Conservation (phyloP, 2,113 vertebrate species). For the Cynocephalus volans region DNA sequence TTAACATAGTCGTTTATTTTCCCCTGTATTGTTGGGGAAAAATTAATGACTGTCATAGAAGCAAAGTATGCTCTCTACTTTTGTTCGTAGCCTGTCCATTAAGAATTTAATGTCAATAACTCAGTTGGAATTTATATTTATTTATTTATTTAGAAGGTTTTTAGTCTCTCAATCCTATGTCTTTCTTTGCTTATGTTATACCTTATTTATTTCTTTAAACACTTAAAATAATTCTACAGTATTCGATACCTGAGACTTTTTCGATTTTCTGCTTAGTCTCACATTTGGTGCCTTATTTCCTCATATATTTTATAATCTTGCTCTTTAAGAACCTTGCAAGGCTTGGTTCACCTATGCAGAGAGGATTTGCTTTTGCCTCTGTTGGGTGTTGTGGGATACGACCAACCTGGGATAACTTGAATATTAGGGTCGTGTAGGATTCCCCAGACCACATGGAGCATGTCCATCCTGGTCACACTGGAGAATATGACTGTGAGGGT, state of each 20-base stretch:
- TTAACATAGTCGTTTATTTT: background rate
- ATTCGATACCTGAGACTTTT: background rate
- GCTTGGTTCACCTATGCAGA: background rate
- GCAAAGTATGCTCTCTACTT: background rate
- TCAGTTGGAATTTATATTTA: background rate
- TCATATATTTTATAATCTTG: background rate
- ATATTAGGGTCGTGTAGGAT: background rate
- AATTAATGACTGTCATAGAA: background rate
- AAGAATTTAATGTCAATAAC: background rate
- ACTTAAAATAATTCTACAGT: background rate
- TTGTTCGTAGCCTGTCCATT: background rate
- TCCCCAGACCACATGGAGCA: accelerated
- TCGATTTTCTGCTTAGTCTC: background rate
- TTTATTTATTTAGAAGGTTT: background rate
- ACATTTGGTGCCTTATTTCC: background rate
- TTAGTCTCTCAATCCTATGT: too few species aligned
- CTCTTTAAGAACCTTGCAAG: background rate
- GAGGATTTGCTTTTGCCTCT: background rate
- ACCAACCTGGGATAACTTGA: background rate
- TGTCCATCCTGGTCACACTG: accelerated
- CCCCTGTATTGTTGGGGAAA: background rate
- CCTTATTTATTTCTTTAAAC: background rate
- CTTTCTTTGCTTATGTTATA: background rate
- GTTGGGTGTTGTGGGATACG: background rate
- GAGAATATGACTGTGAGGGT: accelerated